Base-by-base conservation (phyloP, 37 sponge, comb jelly and placozoan genomes). In the Axinella damicornis region DNA sequence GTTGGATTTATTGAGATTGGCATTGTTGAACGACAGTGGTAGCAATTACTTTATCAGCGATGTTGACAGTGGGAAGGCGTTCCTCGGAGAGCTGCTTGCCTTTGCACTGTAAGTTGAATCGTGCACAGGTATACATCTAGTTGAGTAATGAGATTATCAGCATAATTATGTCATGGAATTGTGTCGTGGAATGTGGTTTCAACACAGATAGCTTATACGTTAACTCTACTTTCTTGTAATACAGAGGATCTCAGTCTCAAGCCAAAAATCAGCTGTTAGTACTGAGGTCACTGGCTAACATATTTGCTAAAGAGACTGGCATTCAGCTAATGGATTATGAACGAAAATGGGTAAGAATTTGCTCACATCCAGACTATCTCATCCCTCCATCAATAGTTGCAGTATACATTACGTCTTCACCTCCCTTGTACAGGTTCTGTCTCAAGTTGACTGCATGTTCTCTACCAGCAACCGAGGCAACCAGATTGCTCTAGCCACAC, bases 401-500 rank as follows among this genome's bases (percentile, higher is more conserved):
- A 13, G 66, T 14, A 69, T 25, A 32, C 6, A 16, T 69, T 21
- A 73, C 37, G 22, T 39, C 53, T 30, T 73, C 40, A 73, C 53
- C 22, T 2, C 9, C 9, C 46, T 46, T 46, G 46, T 19, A 28
- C 66, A 83, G 90, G 74, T 87, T 57, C 73, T 87, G 57, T 69
- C 65, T 34, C 56, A 84, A 6, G 28, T 89, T 5, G 12, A 35
- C 16, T 37, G 30, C 60, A 63, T 83, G 37, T 77, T 71, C 53
- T 27, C 65, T 22, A 36, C 56, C 31, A 73, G 85, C 22, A 84
- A 68, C 28, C 70, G 79, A 53, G 75, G 60, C 13, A 35, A 37
- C 24, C 94, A 94, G 57, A 90, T 90, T 61, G 89, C 92, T 11
- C 41, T 90, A 14, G 71, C 89, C 1, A 88, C 94, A 53, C 71